phyloP scores from a whole-genome alignment of 2,113 vertebrate genomes.

The Zosterops lateralis region DNA sequence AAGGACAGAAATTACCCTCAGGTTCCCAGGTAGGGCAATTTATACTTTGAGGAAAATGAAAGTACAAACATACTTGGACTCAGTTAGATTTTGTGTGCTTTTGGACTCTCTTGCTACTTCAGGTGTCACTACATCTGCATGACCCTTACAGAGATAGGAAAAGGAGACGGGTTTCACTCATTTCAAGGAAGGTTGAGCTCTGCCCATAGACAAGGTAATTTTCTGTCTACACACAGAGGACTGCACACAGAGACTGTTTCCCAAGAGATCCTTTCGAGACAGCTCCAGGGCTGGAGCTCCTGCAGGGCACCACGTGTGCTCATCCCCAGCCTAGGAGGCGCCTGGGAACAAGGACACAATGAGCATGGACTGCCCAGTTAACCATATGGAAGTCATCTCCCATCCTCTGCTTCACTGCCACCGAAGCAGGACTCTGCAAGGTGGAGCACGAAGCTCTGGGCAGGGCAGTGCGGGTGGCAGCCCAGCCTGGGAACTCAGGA shows the following conservation, averaged over 20 bases:
- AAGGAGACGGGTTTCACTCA: neutral
- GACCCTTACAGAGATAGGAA: neutral
- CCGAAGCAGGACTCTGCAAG: neutral
- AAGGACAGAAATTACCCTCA: neutral
- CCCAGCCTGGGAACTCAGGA: conserved; percentile 71
- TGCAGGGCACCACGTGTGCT: neutral
- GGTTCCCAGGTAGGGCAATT: neutral
- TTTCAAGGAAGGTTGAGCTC: neutral
- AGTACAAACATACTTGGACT: neutral
- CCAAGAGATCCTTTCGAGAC: neutral
- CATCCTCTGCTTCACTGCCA: neutral
- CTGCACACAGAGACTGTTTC: neutral
- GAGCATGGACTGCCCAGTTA: neutral
- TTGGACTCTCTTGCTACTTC: neutral
- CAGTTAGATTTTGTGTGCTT: neutral
- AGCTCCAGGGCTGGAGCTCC: neutral
- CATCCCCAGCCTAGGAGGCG: neutral
- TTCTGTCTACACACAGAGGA: neutral
- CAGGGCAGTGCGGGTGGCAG: conserved; percentile 5
- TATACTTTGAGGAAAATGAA: neutral
- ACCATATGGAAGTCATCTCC: neutral
- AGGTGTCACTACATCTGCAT: neutral
- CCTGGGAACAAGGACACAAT: neutral
- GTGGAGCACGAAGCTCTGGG: conserved; percentile 25
- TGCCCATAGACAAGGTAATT: neutral